Evolutionary conservation across 2,113 vertebrate genomes (phyloP), one percentile per base, ranked within the genome.

Genomic region (Elgaria multicarinata): DNA sequence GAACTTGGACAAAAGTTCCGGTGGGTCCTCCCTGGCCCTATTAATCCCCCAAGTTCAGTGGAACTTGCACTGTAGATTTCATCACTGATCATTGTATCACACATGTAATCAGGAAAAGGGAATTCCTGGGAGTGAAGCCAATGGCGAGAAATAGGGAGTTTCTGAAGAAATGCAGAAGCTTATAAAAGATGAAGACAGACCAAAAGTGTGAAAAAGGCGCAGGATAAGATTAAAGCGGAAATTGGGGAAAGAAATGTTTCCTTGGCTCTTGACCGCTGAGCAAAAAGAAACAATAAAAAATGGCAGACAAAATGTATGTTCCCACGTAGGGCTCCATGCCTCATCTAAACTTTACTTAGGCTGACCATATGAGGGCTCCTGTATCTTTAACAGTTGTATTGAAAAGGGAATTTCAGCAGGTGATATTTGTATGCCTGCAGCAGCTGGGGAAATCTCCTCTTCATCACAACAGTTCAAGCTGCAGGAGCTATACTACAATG

Each of bases 91-190:
- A 75, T 42, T 83, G 44, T 78, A 85, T 77, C 58, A 90, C 80
- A 55, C 83, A 64, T n/a, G 33, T 22, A 20, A 13, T 85, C 36
- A 85, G 89, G 85, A n/a, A n/a, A 80, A 36, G 2, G 77, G 62
- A 69, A 64, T 84, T 64, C 67, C 22, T 86, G 84, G 72, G 77
- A 91, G 72, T 36, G 33, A 67, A 55, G 67, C 83, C 83, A 85
- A 74, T 14, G 36, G 67, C 9, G 26, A 72, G 67, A 50, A 53
- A 28, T 72, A 3, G 46, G 83, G 67, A 39, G 83, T 74, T 72
- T 55, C 44, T 85, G 83, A 85, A 85, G 83, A 74, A 85, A 72
- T 24, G 33, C 83, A 85, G 83, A 85, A 12, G 42, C 46, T 39
- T n/a, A 85, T 53, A 39, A 72, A 85, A 74, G 44, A 72, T 72